These are phyloP conservation scores for Phymastichus coffea DNA, from an alignment of 1,140 invertebrate species.

Conservation along the genomic window DNA sequence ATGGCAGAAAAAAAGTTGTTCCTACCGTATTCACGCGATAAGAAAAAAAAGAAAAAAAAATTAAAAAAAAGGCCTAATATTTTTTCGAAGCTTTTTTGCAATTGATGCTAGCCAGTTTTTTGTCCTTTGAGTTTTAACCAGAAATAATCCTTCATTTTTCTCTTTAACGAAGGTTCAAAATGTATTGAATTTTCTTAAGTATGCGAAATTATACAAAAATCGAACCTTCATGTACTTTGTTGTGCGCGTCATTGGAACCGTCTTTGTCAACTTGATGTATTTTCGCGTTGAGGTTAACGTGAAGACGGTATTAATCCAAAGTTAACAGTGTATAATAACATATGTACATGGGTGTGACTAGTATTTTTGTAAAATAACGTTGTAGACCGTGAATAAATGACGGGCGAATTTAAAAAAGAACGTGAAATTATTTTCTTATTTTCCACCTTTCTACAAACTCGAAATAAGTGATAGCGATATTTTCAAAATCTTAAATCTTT, in stretches of 20 bases:
- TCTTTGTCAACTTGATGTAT: neutral
- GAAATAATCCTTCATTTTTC: neutral
- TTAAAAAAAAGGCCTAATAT: conserved; percentile 7
- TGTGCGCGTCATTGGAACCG: neutral
- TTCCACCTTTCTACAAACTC: neutral
- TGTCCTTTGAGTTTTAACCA: neutral
- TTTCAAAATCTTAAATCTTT: neutral
- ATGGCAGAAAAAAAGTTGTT: conserved; percentile 12
- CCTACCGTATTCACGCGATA: conserved; percentile 10
- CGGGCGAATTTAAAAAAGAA: conserved; percentile 8
- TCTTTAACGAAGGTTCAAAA: neutral
- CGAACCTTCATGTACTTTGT: conserved; percentile 2
- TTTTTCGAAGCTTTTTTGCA: conserved; percentile 9
- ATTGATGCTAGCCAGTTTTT: neutral
- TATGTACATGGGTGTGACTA: conserved; percentile 14
- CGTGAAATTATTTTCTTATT: too few species aligned
- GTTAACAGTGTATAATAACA: conserved; percentile 7
- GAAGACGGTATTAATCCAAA: conserved; percentile 6
- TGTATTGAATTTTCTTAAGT: neutral
- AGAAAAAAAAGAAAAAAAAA: neutral
- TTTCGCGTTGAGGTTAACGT: neutral
- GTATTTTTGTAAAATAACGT: conserved; percentile 27
- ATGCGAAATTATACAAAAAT: neutral
- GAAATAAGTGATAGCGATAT: neutral
- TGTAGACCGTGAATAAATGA: conserved; percentile 20